These are phyloP conservation scores for Sylvicola fuscatus DNA, from an alignment of 2,888 invertebrate species.

Conservation along the genomic window DNA sequence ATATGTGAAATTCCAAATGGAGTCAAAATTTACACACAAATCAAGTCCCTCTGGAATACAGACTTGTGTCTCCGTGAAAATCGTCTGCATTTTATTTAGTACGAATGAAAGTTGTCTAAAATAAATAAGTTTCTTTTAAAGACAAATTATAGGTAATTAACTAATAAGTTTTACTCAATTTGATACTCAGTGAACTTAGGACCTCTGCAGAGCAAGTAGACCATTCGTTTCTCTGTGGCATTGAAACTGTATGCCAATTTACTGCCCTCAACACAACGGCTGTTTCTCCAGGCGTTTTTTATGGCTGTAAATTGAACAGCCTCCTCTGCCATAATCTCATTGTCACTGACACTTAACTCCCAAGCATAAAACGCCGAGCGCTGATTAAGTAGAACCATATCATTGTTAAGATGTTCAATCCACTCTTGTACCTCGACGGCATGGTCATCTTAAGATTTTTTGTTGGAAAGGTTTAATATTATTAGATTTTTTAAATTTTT, in stretches of 20 bases:
- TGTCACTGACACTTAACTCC: slow-evolving; percentile 10
- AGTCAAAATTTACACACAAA: slow-evolving; percentile 15
- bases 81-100: slow-evolving; percentile 31
- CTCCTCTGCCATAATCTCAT: slow-evolving; percentile 7
- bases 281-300: slow-evolving; percentile 20
- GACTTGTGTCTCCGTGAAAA: slow-evolving; percentile 34
- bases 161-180: slow-evolving; percentile 23
- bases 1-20: slow-evolving; percentile 13
- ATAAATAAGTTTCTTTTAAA: too few relatives aligned
- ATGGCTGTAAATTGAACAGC: slow-evolving; percentile 11
- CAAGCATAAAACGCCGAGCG: slow-evolving; percentile 11
- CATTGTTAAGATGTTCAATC: slow-evolving; percentile 10
- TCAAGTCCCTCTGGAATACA: slow-evolving; percentile 26
- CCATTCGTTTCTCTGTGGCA: slow-evolving; percentile 1
- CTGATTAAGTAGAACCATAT: slow-evolving; percentile 9
- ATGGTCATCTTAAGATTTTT: too few relatives aligned
- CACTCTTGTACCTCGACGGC: too few relatives aligned
- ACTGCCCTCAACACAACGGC: slow-evolving; percentile 14
- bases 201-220: slow-evolving; percentile 38
- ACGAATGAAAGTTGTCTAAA: slow-evolving; percentile 19
- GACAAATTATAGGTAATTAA: too few relatives aligned
- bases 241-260: slow-evolving; percentile 1
- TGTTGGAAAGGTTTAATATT: too few relatives aligned
- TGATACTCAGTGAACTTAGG: slow-evolving; percentile 33
- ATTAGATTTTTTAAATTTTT: too few relatives aligned